phyloP scores from a whole-genome alignment of 2,113 vertebrate species.

The cattle (Bos taurus) region ARS-UCD2.0 NC_037347.1:56634001-56634500 shows the following conservation, averaged over 20 bases:
- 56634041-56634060: slow-evolving; percentile 61
- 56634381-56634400: background rate
- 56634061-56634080: slow-evolving; percentile 62
- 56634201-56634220: slow-evolving; percentile 80
- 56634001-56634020: background rate
- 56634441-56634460: slow-evolving; percentile 76
- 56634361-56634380: background rate
- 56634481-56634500: background rate
- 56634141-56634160: slow-evolving; percentile 77
- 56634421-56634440: slow-evolving; percentile 80
- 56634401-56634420: background rate
- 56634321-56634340: background rate
- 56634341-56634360: slow-evolving; percentile 31
- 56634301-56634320: background rate
- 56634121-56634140: slow-evolving; percentile 59
- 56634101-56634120: slow-evolving; percentile 65
- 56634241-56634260: slow-evolving; percentile 80
- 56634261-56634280: slow-evolving; percentile 67
- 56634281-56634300: slow-evolving; percentile 50
- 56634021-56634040: slow-evolving; percentile 29
- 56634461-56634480: slow-evolving; percentile 74
- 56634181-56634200: slow-evolving; percentile 90
- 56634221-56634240: slow-evolving; percentile 88
- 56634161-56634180: slow-evolving; percentile 89
- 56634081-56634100: slow-evolving; percentile 75